These are phyloP conservation scores for Antennarius striatus DNA, from an alignment of 2,113 vertebrate species.

Conservation along the genomic window DNA sequence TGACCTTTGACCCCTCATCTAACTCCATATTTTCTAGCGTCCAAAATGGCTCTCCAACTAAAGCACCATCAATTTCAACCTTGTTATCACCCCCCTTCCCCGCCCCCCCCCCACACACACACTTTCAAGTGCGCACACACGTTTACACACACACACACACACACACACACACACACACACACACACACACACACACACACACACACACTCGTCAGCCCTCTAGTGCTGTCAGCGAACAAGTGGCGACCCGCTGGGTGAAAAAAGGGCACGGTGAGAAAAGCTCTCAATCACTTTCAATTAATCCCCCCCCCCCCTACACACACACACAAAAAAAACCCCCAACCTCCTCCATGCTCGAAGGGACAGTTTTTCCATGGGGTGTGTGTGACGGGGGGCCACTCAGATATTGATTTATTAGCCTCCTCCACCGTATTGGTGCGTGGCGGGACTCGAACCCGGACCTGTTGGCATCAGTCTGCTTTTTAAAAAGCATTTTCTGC, in stretches of 20 bases:
- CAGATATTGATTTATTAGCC: conserved; percentile 73
- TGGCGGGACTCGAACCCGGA: conserved; percentile 36
- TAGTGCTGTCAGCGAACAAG: conserved; percentile 81
- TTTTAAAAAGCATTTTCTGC: conserved; percentile 31
- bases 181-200: conserved; percentile 46
- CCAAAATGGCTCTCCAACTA: conserved; percentile 44
- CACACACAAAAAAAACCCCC: too few species aligned
- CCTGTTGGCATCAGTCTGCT: conserved; percentile 41
- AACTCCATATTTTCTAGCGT: conserved; percentile 53
- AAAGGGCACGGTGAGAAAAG: conserved; percentile 78
- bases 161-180: conserved; percentile 45
- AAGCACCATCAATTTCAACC: conserved; percentile 67
- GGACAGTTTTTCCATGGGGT: conserved; percentile 59
- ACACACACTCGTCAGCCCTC: conserved; percentile 40
- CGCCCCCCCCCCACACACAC: conserved; percentile 16
- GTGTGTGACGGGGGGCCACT: conserved; percentile 42
- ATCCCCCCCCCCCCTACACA: conserved; percentile 49
- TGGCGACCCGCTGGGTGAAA: conserved; percentile 79
- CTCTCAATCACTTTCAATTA: conserved; percentile 78
- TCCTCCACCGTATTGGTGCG: conserved; percentile 28
- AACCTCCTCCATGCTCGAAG: conserved; percentile 43
- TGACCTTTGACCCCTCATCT: conserved; percentile 63
- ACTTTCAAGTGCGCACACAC: conserved; percentile 32
- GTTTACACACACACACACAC: conserved; percentile 41
- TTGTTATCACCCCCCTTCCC: conserved; percentile 53